Evolutionary conservation across 2,888 invertebrate genomes (phyloP).

Genomic region (Bombylius major): DNA sequence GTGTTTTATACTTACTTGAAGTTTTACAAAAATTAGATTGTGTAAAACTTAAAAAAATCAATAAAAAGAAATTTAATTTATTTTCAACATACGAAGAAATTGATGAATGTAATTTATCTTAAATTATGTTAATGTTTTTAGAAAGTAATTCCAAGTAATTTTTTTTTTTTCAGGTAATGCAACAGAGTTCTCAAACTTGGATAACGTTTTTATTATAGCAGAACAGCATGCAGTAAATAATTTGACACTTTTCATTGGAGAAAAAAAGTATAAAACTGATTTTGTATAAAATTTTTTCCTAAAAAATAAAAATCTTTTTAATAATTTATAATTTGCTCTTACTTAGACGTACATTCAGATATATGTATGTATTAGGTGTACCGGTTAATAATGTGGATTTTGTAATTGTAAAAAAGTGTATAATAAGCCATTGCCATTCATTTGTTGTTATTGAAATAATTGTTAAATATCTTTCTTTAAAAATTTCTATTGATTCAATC

Average conservation of each 20-base stretch:
- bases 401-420: too few relatives aligned
- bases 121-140: constrained; percentile 8
- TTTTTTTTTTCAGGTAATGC: constrained; percentile 27
- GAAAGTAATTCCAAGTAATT: constrained; percentile 1
- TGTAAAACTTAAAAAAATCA: constrained; percentile 35
- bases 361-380: too few relatives aligned
- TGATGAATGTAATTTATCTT: constrained; percentile 28
- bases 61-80: constrained; percentile 30
- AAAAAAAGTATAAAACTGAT: constrained; percentile 40
- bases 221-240: constrained; percentile 40
- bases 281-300: constrained; percentile 29
- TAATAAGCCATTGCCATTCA: too few relatives aligned
- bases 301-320: too few relatives aligned
- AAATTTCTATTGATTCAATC: too few relatives aligned
- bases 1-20: constrained; percentile 35
- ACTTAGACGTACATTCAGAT: too few relatives aligned
- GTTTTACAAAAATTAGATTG: constrained; percentile 44
- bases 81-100: constrained; percentile 36
- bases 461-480: too few relatives aligned
- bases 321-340: too few relatives aligned
- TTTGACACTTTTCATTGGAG: constrained; percentile 45
- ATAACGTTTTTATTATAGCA: constrained; percentile 39
- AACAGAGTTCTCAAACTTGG: constrained; percentile 39
- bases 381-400: too few relatives aligned
- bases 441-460: too few relatives aligned